Evolutionary conservation across 2,113 vertebrate genomes (phyloP), one percentile per base, ranked within the genome.

Genomic region (Cnemophilus loriae): DNA sequence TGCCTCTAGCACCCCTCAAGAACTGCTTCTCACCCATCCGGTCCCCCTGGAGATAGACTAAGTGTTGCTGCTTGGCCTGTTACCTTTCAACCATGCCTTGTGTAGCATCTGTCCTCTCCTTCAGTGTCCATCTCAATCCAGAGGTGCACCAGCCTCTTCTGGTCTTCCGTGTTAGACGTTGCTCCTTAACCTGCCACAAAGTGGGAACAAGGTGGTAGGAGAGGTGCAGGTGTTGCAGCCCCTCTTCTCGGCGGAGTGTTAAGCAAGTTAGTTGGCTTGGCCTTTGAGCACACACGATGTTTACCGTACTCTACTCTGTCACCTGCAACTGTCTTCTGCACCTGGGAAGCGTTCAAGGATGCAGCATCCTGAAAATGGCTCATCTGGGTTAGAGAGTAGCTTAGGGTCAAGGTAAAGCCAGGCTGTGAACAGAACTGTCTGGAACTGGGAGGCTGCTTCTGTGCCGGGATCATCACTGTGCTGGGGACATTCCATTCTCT

Each of bases 91-190:
- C 30, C 11, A 2, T 30, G 27, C 37, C 37, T 67, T 53, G 23
- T 6, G 0, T 17, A 10, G 12, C 4, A 0, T 87, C n/a, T 53
- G 53, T 73, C 16, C 14, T 68, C 16, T 80, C 41, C 35, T 56
- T 88, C 60, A 13, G 11, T 8, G 22, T 59, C 59, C 0, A 0
- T 63, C 27, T 89, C 28, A 15, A 1, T 73, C 24, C 32, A 49
- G 44, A 63, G 28, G 11, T 63, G 11, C 59, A 37, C 24, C 35
- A 77, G 30, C 33, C n/a, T 55, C 12, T 41, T 47, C 11, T 59
- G 11, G 5, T 63, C 18, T 49, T 76, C 15, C 0, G 0, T 70
- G 18, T 35, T 61, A 20, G 7, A 3, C 16, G 32, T 33, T 77
- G 44, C 28, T 77, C 3, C 35, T 32, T 30, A 67, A 6, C 8